Base-by-base conservation (phyloP, 2,113 vertebrate species). In the Pseudorasbora parva region DNA sequence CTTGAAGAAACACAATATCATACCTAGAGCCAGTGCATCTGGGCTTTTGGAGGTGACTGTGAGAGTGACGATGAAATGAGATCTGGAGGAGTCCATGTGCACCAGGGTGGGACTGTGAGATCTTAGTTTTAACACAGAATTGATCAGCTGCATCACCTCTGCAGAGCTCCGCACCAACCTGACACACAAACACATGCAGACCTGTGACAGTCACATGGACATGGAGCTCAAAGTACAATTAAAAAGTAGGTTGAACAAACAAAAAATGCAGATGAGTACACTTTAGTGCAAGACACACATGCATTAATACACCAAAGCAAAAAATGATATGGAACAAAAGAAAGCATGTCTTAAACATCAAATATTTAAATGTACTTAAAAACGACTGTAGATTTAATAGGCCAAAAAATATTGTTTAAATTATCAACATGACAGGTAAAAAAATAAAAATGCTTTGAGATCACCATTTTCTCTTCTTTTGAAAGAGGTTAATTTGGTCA, bases 61-160 rank as follows among this genome's bases (percentile, higher is more conserved):
- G 83, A 96, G 86, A 0, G 93, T 96, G 23, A 97, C 86, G 0
- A 97, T 88, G 85, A 97, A 93, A 89, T 97, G 96, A 33, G 96
- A 97, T 62, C 95, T 92, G 2, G 96, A 97, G 0, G 96, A 97
- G 82, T 94, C 91, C 2, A 89, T 77, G 14, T 97, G 97, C 59
- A 97, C 91, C 4, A 93, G 83, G 0, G 95, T 97, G 85, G 95
- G 93, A 23, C 94, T 93, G 0, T 84, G 92, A 12, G 89, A 91
- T 87, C 96, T 88, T 83, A 94, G 90, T 87, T 86, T 92, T 45
- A 95, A 73, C 8, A 94, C 90, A 3, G 85, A 82, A 1, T 81
- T 87, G 33, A 97, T 88, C 0, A 96, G 83, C 75, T 90, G 90
- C 92, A 95, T 82, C 87, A 96, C 91, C 59, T 94, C 93, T 5